Evolutionary conservation across 2,888 invertebrate species (phyloP).

Genomic region (Philaethria dido): DNA sequence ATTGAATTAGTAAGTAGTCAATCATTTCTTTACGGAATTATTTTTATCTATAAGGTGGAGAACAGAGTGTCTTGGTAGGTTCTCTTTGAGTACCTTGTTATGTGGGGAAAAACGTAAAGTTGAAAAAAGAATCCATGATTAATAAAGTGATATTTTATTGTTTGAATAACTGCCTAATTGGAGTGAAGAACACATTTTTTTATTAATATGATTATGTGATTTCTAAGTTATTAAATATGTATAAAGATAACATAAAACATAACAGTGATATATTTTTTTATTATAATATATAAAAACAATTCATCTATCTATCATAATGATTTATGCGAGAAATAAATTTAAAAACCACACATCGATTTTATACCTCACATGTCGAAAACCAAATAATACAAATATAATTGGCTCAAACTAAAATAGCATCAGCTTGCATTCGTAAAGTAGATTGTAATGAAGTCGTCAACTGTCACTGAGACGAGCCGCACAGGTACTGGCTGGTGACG

Average conservation of each 20-base stretch:
- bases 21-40: background rate
- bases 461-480: conserved; percentile 17
- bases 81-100: no score
- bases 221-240: no score
- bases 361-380: background rate
- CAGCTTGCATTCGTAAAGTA: conserved; percentile 5
- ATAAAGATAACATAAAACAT: no score
- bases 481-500: background rate
- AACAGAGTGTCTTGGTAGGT: no score
- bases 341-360: background rate
- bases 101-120: no score
- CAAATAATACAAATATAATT: conserved; percentile 20
- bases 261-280: no score
- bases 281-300: background rate
- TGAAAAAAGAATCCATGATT: no score
- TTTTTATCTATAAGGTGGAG: background rate
- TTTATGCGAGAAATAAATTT: background rate
- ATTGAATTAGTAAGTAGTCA: background rate
- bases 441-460: conserved; percentile 34
- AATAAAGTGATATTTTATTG: no score
- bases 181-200: no score
- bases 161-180: no score
- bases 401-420: conserved; percentile 21
- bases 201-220: no score
- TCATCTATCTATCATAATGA: no score